A percentile compares a stretch with the other conserved stretches of the same genome.
Conservation (phyloP, 1,140 invertebrate genomes). For the Bombus confusus region DNA sequence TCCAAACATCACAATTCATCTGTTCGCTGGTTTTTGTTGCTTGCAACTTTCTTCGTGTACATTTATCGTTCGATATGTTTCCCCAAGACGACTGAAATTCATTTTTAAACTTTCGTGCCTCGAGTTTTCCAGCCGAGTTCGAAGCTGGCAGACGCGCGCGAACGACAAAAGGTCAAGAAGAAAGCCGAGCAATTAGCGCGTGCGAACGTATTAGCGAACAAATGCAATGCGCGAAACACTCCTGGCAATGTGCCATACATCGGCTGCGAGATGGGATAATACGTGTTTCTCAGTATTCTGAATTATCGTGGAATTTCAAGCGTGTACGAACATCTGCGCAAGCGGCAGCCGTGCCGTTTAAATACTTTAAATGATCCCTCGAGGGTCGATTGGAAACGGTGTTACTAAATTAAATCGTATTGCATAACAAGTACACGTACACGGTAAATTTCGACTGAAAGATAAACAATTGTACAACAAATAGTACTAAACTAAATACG, state of each 20-base stretch:
- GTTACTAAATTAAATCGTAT: background rate
- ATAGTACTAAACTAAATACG: no score
- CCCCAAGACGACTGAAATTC: background rate
- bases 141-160: background rate
- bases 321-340: background rate
- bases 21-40: no score
- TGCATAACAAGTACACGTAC: background rate
- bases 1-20: background rate
- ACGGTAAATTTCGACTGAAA: fast-evolving
- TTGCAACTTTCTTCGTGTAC: background rate
- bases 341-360: background rate
- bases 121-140: background rate
- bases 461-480: no score
- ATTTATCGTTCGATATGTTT: background rate
- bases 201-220: slow-evolving; percentile 61
- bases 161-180: slow-evolving; percentile 51
- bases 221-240: slow-evolving; percentile 32
- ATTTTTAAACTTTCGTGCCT: background rate
- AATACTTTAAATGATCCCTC: background rate
- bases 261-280: slow-evolving; percentile 25
- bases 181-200: slow-evolving; percentile 64
- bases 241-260: background rate
- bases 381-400: background rate
- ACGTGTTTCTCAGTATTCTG: slow-evolving; percentile 19
- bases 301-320: slow-evolving; percentile 23